These are phyloP conservation scores for Drosophila prosaltans DNA, from an alignment of 1,140 invertebrate genomes.

Conservation along the genomic window DNA sequence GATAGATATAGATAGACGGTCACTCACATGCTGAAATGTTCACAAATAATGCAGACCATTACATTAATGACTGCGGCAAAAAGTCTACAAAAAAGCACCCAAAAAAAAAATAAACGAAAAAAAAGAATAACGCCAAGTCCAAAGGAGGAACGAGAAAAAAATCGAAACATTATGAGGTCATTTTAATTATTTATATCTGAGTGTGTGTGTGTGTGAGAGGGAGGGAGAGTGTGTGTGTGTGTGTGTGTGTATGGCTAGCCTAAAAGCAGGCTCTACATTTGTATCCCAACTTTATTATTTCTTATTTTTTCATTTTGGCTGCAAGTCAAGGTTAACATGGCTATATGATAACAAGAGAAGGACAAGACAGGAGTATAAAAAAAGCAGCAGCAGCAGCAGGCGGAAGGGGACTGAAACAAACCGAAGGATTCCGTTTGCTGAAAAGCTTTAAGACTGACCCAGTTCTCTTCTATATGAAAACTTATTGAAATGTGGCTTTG, in stretches of 20 bases:
- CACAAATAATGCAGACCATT: constrained; percentile 73
- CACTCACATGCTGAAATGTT: constrained; percentile 47
- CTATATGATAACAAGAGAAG: constrained; percentile 27
- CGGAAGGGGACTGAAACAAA: background rate
- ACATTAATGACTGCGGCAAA: constrained; percentile 74
- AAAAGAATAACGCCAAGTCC: constrained; percentile 28
- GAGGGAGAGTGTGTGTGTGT: constrained; percentile 24
- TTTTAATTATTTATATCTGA: constrained; percentile 73
- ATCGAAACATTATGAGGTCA: constrained; percentile 76
- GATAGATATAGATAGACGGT: constrained; percentile 38
- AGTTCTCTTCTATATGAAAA: constrained; percentile 13
- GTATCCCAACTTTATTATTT: constrained; percentile 16
- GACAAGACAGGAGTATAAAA: constrained; percentile 3
- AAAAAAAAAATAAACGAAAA: constrained; percentile 22
- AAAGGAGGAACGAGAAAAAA: constrained; percentile 39
- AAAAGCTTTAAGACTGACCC: constrained; percentile 10
- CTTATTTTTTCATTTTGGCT: constrained; percentile 22
- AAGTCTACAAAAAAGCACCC: constrained; percentile 46
- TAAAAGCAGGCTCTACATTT: constrained; percentile 37
- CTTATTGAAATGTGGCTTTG: constrained; percentile 19
- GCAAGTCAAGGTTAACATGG: constrained; percentile 55
- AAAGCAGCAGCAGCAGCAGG: background rate
- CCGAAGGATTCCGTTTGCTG: constrained; percentile 6
- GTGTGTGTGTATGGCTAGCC: constrained; percentile 44
- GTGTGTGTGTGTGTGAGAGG: constrained; percentile 27